Evolutionary conservation across 2,888 invertebrate genomes (phyloP).

Genomic region (Anticlea derivata): DNA sequence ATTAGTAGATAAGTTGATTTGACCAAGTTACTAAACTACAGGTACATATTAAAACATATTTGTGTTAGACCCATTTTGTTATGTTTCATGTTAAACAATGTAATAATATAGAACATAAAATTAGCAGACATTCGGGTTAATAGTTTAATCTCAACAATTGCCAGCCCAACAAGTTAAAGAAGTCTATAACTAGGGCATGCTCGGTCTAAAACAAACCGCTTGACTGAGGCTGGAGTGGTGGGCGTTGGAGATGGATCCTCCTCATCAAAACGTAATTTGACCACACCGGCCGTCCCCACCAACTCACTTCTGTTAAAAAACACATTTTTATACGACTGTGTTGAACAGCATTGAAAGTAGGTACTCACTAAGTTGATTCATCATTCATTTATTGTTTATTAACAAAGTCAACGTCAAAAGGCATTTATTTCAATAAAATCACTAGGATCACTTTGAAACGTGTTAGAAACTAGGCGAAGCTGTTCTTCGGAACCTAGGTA

Average conservation of each 20-base stretch:
- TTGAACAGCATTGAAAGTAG: background rate
- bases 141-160: slow-evolving; percentile 37
- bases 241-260: slow-evolving; percentile 78
- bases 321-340: slow-evolving; percentile 7
- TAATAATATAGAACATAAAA: background rate
- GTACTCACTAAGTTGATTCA: too few species aligned
- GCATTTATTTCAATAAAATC: too few species aligned
- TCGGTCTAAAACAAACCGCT: slow-evolving; percentile 76
- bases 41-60: too few species aligned
- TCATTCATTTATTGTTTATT: too few species aligned
- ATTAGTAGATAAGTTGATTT: too few species aligned
- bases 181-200: slow-evolving; percentile 68
- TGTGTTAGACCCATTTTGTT: slow-evolving; percentile 16
- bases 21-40: too few species aligned
- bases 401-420: too few species aligned
- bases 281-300: slow-evolving; percentile 85
- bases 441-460: too few species aligned
- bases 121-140: slow-evolving; percentile 27
- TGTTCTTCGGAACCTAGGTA: too few species aligned
- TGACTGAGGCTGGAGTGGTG: slow-evolving; percentile 80
- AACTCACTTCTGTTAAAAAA: slow-evolving; percentile 84
- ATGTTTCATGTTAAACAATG: background rate
- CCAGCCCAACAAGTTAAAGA: slow-evolving; percentile 72
- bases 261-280: slow-evolving; percentile 83
- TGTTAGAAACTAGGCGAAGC: too few species aligned